Evolutionary conservation across 2,113 vertebrate species (phyloP).

Genomic region (Meles meles): DNA sequence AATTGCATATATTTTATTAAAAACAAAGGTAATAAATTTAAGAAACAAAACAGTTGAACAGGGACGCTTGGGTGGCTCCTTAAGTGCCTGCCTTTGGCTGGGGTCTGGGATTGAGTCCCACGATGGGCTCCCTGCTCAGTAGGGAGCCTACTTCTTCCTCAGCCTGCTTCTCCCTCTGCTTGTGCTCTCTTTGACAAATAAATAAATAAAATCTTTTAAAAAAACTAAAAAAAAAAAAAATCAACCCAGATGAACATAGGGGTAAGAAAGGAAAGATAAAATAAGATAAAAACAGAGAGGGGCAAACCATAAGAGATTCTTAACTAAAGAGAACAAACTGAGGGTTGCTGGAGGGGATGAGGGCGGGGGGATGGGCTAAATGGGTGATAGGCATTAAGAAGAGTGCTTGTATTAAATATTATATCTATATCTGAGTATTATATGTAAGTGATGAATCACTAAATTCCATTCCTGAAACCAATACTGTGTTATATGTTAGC

Average conservation of each 20-base stretch:
- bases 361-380: background rate
- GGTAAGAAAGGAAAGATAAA: background rate
- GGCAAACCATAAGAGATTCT: background rate
- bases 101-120: no score
- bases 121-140: no score
- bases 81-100: background rate
- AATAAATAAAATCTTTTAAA: no score
- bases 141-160: no score
- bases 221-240: background rate
- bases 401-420: no score
- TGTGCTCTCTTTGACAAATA: no score
- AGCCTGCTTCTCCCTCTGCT: no score
- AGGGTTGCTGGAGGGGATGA: background rate
- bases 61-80: background rate
- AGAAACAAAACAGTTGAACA: background rate
- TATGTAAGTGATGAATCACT: background rate
- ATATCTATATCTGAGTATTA: background rate
- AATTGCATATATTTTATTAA: background rate
- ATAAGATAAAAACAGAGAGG: background rate
- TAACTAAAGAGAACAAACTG: background rate
- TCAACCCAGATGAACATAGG: background rate
- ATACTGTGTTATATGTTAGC: background rate
- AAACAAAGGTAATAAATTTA: constrained; percentile 7
- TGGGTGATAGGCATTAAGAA: background rate
- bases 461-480: background rate